Evolutionary conservation across 2,113 vertebrate genomes (phyloP).

Genomic region (Bos javanicus): DNA sequence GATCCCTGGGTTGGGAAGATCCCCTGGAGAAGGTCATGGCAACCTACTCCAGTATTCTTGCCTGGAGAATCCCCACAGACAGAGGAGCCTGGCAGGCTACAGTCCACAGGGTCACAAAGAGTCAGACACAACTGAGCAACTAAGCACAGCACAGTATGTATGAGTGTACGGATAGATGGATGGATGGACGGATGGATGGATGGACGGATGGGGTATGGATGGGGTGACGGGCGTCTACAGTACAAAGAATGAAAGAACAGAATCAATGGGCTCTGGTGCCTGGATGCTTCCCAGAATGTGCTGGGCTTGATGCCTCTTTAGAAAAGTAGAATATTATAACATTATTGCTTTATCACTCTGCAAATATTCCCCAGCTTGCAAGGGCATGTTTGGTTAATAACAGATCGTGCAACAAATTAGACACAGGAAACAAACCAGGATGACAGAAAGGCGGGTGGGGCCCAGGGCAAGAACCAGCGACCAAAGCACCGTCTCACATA

Average conservation of each 20-base stretch:
- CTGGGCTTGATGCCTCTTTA: not conserved
- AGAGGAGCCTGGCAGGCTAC: not conserved
- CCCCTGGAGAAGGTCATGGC: not conserved
- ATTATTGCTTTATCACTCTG: slow-evolving; percentile 39
- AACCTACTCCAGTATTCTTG: not conserved
- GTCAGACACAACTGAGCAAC: not conserved
- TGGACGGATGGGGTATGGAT: not conserved
- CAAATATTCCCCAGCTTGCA: slow-evolving; percentile 53
- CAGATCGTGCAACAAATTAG: slow-evolving; percentile 45
- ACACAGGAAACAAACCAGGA: slow-evolving; percentile 50
- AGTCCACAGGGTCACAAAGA: not conserved
- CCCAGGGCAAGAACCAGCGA: slow-evolving; percentile 7
- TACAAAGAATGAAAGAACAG: not conserved
- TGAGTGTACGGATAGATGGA: not conserved
- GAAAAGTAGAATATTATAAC: slow-evolving; percentile 33
- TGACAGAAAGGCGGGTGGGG: not conserved
- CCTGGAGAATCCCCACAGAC: not conserved
- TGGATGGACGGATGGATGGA: not conserved
- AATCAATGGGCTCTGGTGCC: not conserved
- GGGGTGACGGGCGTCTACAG: not conserved
- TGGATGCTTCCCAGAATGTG: not conserved
- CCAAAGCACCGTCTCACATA: not conserved
- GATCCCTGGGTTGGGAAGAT: not conserved
- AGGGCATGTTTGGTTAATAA: slow-evolving; percentile 61
- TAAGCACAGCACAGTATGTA: not conserved